Evolutionary conservation across 2,888 invertebrate genomes (phyloP), one percentile per base, ranked within the genome.

Genomic region (Noctua janthe): DNA sequence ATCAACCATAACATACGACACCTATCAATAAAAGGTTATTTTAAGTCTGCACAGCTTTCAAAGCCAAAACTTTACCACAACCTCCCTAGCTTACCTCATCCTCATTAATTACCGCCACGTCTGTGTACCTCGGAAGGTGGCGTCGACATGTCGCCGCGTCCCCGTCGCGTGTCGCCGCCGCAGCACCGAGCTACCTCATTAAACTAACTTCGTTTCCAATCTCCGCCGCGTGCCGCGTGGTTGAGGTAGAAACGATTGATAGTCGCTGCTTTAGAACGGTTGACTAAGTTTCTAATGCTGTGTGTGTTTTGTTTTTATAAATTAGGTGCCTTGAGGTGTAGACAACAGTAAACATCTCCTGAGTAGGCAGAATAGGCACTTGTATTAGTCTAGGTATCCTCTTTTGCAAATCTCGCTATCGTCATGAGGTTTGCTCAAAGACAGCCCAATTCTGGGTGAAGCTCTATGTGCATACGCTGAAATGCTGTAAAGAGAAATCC

Each of bases 151-250:
- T 71, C 73, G 66, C 54, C 72, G 70, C 43, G 70, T 39, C 62
- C 59, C 67, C 70, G 76, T 20, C 69, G 64, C 71, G 47, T 84
- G 64, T 35, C 59, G 85, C 78, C 71, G 23, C 81, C 83, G 83
- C 78, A 82, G 56, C 88, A 71, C 77, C 67, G 78, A 82, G 88
- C 86, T 88, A 77, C 81, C 86, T 89, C 89, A 89, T 89, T 89
- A 89, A 88, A 86, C 82, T 85, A 86, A 89, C 78, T 89, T 89
- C 76, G 87, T 87, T 87, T 89, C 49, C 89, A 89, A 89, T 89
- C 89, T 89, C 89, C 89, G 89, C 82, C 81, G 81, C 83, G 74
- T 76, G 76, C 71, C 56, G 79, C 89, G 77, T 66, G 87, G 72
- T 80, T 84, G 86, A 89, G 84, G 83, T 84, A 87, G 59, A 78